Conservation (phyloP, 2,797 vertebrate species). For the Limnodromus scolopaceus region DNA sequence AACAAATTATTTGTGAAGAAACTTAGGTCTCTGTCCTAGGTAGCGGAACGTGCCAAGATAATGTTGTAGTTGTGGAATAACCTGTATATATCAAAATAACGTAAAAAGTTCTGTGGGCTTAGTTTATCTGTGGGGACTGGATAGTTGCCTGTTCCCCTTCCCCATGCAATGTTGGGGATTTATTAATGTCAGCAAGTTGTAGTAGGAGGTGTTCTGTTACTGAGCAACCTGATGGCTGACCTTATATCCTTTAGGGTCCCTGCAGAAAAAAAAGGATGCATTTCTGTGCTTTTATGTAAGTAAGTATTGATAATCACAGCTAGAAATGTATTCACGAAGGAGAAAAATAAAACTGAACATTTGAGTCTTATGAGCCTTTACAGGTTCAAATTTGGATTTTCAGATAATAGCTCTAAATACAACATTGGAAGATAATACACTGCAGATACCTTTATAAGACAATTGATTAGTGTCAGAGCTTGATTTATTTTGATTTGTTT, state of each 20-base stretch:
- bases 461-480: not conserved
- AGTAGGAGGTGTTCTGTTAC: not conserved
- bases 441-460: not conserved
- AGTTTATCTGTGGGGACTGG: not conserved
- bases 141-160: not conserved
- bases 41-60: not conserved
- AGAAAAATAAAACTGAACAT: not conserved
- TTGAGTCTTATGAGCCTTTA: not conserved
- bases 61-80: not conserved
- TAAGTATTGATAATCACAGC: not conserved
- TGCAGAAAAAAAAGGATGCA: not conserved
- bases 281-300: not conserved
- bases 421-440: not conserved
- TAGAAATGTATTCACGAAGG: not conserved
- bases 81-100: not conserved
- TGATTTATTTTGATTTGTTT: conserved; percentile 39
- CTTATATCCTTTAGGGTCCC: not conserved
- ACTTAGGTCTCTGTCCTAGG: not conserved
- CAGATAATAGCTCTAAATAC: not conserved
- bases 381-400: not conserved
- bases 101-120: not conserved
- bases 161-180: not conserved
- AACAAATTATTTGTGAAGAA: not conserved
- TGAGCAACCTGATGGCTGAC: not conserved
- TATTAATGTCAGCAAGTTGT: not conserved